phyloP scores from a whole-genome alignment of 2,888 invertebrate genomes.

The Luperina testacea region DNA sequence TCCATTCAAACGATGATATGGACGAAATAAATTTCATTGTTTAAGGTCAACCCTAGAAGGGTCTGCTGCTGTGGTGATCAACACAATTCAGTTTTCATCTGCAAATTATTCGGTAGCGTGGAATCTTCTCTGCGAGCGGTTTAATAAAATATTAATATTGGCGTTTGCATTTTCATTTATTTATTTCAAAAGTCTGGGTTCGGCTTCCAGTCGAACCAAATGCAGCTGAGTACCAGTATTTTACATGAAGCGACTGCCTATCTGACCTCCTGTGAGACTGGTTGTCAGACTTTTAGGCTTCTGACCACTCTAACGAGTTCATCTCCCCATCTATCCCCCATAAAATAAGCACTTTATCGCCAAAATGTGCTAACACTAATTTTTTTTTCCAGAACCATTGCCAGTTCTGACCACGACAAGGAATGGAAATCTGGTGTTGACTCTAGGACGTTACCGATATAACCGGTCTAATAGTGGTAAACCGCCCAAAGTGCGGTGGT shows the following conservation, averaged over 20 bases:
- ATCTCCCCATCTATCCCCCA: not conserved
- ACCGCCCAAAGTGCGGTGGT: conserved; percentile 16
- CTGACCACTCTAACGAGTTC: not conserved
- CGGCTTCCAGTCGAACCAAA: not conserved
- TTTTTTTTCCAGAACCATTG: conserved; percentile 1
- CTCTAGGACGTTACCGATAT: conserved; percentile 30
- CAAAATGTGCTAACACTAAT: not conserved
- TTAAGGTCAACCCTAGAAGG: not conserved
- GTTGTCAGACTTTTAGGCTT: not conserved
- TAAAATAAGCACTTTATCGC: not conserved
- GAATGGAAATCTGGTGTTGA: conserved; percentile 31
- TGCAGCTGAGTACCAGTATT: not conserved
- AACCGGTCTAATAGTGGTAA: conserved; percentile 2
- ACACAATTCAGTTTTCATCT: too few relatives aligned
- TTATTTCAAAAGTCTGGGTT: not conserved
- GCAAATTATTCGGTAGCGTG: not conserved
- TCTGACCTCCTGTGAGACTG: not conserved
- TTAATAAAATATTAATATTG: not conserved
- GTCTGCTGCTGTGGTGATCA: not conserved
- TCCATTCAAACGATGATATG: not conserved
- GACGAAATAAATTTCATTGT: not conserved
- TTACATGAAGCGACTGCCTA: not conserved
- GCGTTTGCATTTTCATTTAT: not conserved
- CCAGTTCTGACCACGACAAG: conserved; percentile 24
- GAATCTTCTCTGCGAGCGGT: not conserved